Conservation (phyloP, 2,888 invertebrate species). For the Macroteleia sp. region DNA sequence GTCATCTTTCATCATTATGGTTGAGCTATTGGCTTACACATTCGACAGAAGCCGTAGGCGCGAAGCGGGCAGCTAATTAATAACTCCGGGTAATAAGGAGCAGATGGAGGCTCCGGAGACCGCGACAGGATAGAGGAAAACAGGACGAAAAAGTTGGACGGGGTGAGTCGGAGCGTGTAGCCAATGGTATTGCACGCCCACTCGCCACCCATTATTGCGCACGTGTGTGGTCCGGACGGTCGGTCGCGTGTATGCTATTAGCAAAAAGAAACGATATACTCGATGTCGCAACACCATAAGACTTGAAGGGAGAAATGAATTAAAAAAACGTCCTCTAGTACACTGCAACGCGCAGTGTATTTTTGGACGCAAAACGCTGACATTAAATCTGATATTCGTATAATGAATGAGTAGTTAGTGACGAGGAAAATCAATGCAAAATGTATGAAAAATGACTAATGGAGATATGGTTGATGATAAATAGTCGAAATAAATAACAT, state of each 20-base stretch:
- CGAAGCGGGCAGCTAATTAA: slow-evolving; percentile 78
- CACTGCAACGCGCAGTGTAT: slow-evolving; percentile 10
- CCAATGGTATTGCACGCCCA: slow-evolving; percentile 70
- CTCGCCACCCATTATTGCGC: slow-evolving; percentile 78
- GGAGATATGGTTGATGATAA: no score
- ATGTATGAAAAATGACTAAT: no score
- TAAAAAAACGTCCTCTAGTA: slow-evolving; percentile 17
- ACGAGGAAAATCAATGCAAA: no score
- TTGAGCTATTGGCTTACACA: slow-evolving; percentile 53
- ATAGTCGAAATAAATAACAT: no score
- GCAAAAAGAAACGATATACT: slow-evolving; percentile 73
- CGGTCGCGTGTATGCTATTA: slow-evolving; percentile 82
- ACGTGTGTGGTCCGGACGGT: slow-evolving; percentile 82
- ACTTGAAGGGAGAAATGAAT: slow-evolving; percentile 36
- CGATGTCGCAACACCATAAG: slow-evolving; percentile 59
- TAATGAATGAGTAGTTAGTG: no score
- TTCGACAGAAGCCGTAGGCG: slow-evolving; percentile 65
- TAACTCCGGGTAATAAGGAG: slow-evolving; percentile 80
- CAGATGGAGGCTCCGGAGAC: slow-evolving; percentile 73
- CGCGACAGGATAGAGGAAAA: slow-evolving; percentile 60
- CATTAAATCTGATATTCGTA: slow-evolving; percentile 9
- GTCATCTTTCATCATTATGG: slow-evolving; percentile 50
- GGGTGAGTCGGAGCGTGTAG: slow-evolving; percentile 64
- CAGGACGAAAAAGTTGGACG: slow-evolving; percentile 63
- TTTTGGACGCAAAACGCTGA: slow-evolving; percentile 16